These are phyloP conservation scores for Ceramica pisi DNA, from an alignment of 2,888 invertebrate genomes.

Conservation along the genomic window DNA sequence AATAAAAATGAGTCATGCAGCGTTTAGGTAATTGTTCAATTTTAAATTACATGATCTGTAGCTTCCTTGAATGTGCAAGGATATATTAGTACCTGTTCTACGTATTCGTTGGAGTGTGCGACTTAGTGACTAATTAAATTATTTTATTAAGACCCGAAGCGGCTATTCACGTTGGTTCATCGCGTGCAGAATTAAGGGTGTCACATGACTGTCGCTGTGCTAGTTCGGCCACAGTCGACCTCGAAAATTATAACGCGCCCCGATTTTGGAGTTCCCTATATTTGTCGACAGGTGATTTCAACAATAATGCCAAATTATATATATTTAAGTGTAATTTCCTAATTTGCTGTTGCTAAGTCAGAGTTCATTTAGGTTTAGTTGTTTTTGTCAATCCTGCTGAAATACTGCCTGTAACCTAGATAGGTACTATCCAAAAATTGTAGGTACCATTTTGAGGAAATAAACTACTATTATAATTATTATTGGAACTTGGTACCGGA, in stretches of 20 bases:
- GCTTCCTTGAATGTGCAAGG: slow-evolving; percentile 29
- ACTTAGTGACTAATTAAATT: slow-evolving; percentile 46
- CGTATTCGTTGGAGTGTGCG: slow-evolving; percentile 22
- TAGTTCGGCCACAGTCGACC: slow-evolving; percentile 40
- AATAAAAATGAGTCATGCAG: slow-evolving; percentile 45
- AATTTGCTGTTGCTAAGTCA: not conserved
- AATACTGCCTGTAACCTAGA: too few species aligned
- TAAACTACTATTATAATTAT: too few species aligned
- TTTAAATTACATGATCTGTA: slow-evolving; percentile 36
- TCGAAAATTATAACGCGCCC: slow-evolving; percentile 43
- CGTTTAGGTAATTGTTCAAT: slow-evolving; percentile 53
- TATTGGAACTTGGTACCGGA: not conserved
- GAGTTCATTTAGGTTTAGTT: not conserved
- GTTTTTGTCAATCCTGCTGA: not conserved
- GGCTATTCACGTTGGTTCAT: slow-evolving; percentile 35
- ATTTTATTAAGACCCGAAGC: slow-evolving; percentile 48
- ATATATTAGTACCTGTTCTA: slow-evolving; percentile 18
- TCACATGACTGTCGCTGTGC: slow-evolving; percentile 52
- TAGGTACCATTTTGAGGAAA: too few species aligned
- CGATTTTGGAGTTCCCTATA: slow-evolving; percentile 27
- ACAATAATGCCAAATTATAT: not conserved
- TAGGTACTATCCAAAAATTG: too few species aligned
- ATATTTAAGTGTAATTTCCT: not conserved
- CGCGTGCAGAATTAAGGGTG: slow-evolving; percentile 57
- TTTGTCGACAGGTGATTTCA: not conserved